phyloP scores from a whole-genome alignment of 2,888 invertebrate genomes.

The Diplazon laetatorius region DNA sequence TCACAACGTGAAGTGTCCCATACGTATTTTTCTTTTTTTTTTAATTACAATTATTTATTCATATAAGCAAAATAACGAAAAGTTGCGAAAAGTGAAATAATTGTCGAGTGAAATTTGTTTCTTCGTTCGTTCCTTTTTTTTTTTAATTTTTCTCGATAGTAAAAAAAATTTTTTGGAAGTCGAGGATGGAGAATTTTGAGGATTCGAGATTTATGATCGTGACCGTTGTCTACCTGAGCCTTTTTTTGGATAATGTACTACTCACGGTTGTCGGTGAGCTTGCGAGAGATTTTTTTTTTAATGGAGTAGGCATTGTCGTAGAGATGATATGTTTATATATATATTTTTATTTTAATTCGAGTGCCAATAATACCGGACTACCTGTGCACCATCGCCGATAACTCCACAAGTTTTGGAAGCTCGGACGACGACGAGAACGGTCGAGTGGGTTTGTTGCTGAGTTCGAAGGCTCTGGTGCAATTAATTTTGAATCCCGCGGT shows the following conservation, averaged over 20 bases:
- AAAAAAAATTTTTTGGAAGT: no score
- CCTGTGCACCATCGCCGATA: conserved; percentile 85
- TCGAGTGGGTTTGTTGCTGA: conserved; percentile 87
- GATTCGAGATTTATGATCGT: conserved; percentile 82
- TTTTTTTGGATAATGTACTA: conserved; percentile 93
- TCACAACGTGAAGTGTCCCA: neutral
- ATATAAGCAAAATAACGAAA: no score
- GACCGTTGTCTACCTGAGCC: conserved; percentile 88
- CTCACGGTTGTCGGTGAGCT: conserved; percentile 93
- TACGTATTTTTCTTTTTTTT: neutral
- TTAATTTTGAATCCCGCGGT: conserved; percentile 90
- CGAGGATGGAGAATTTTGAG: conserved; percentile 64
- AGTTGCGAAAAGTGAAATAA: no score
- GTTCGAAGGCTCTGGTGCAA: conserved; percentile 92
- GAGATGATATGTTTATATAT: no score
- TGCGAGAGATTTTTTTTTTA: conserved; percentile 3
- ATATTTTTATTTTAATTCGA: conserved; percentile 80
- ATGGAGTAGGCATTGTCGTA: neutral
- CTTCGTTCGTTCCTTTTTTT: no score
- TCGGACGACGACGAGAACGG: conserved; percentile 86
- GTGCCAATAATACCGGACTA: conserved; percentile 93
- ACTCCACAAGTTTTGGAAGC: conserved; percentile 73
- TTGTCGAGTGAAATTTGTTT: no score
- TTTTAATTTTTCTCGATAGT: no score
- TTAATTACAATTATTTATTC: neutral